Conservation (phyloP, 2,888 invertebrate genomes). For the Drosophila kuntzei region DNA sequence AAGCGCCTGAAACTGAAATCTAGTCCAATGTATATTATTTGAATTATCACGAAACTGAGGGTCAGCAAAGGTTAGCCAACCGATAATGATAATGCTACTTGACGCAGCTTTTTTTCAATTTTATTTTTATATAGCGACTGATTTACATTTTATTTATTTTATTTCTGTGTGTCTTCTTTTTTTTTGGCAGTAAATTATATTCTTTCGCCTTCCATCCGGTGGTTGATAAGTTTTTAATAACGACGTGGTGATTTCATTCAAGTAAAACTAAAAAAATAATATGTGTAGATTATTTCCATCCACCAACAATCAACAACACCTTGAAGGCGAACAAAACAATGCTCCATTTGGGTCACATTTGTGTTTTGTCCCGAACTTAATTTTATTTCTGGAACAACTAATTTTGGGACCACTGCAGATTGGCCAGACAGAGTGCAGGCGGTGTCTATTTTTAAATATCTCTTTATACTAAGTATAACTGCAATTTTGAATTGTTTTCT, state of each 20-base stretch:
- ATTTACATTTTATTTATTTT: slow-evolving; percentile 2
- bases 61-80: slow-evolving; percentile 60
- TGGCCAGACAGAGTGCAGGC: slow-evolving; percentile 39
- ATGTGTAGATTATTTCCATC: slow-evolving; percentile 11
- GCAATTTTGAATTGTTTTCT: slow-evolving; percentile 18
- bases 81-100: slow-evolving; percentile 50
- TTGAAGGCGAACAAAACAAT: slow-evolving; percentile 32
- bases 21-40: slow-evolving; percentile 59
- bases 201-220: slow-evolving; percentile 62
- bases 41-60: slow-evolving; percentile 58
- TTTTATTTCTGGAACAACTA: slow-evolving; percentile 71
- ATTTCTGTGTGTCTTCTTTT: slow-evolving; percentile 26
- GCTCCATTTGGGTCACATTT: slow-evolving; percentile 61
- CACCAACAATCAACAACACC: slow-evolving; percentile 45
- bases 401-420: slow-evolving; percentile 43
- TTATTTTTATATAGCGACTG: not conserved
- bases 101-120: slow-evolving; percentile 9
- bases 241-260: slow-evolving; percentile 38
- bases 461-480: slow-evolving; percentile 20
- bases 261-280: slow-evolving; percentile 2
- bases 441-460: slow-evolving; percentile 46
- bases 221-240: slow-evolving; percentile 54
- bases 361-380: slow-evolving; percentile 40
- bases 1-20: slow-evolving; percentile 57
- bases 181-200: slow-evolving; percentile 40